Conservation (phyloP, 2,113 vertebrate species). For the Osmerus mordax region DNA sequence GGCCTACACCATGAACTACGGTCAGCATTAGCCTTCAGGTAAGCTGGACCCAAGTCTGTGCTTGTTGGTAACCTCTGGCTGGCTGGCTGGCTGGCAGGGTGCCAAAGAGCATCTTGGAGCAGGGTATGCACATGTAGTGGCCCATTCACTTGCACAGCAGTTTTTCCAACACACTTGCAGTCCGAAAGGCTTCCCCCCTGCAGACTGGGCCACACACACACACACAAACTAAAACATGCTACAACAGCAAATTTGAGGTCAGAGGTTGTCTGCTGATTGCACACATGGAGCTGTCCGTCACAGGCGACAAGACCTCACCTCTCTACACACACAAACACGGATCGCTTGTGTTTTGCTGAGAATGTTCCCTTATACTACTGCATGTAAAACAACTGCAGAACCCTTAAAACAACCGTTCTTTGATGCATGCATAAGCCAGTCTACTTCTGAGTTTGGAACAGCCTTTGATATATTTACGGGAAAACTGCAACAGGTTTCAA, state of each 20-base stretch:
- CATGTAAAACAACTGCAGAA: slow-evolving; percentile 3
- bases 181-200: not conserved
- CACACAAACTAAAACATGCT: slow-evolving; percentile 12
- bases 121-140: not conserved
- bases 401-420: not conserved
- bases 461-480: too few relatives aligned
- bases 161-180: not conserved
- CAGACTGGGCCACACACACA: slow-evolving; percentile 10
- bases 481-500: too few relatives aligned
- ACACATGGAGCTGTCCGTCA: slow-evolving; percentile 56
- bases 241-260: slow-evolving; percentile 43
- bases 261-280: slow-evolving; percentile 36
- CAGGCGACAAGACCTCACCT: slow-evolving; percentile 25
- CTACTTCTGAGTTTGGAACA: too few relatives aligned
- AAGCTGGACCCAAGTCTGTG: not conserved
- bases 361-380: not conserved
- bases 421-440: not conserved
- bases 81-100: not conserved
- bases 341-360: not conserved
- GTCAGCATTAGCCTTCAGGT: not conserved
- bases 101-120: not conserved
- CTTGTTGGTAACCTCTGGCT: not conserved
- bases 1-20: not conserved
- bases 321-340: not conserved
- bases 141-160: not conserved